Conservation (phyloP, 2,888 invertebrate species). For the Embidobia sp. region DNA sequence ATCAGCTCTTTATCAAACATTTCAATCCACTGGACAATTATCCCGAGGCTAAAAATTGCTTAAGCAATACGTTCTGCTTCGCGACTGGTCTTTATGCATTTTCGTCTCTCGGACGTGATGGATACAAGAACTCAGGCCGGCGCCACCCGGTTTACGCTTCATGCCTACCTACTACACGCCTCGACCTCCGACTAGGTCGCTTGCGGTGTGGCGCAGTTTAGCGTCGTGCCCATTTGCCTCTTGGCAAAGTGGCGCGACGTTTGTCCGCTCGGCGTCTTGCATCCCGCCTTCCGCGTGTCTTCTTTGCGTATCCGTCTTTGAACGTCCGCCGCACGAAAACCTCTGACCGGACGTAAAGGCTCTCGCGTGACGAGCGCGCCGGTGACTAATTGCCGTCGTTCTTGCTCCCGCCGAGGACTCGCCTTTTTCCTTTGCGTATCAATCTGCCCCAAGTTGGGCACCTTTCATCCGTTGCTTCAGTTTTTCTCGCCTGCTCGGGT, state of each 20-base stretch:
- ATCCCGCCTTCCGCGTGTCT: conserved; percentile 43
- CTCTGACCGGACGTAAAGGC: conserved; percentile 7
- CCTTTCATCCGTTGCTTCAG: conserved; percentile 14
- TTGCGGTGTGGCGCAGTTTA: conserved; percentile 44
- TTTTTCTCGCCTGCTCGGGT: too few relatives aligned
- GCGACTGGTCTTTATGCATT: conserved; percentile 40
- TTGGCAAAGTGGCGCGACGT: conserved; percentile 3
- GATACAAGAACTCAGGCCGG: conserved; percentile 64
- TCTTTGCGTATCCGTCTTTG: too few relatives aligned
- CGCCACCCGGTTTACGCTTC: conserved; percentile 56
- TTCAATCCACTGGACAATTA: not conserved
- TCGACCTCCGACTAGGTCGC: conserved; percentile 35
- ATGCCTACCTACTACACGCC: conserved; percentile 63
- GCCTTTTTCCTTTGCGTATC: conserved; percentile 31
- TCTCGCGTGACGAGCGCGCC: conserved; percentile 13
- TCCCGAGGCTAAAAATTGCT: conserved; percentile 4
- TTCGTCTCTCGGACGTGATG: conserved; percentile 57
- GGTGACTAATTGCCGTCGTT: conserved; percentile 29
- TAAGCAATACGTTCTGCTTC: conserved; percentile 24
- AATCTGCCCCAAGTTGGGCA: conserved; percentile 35
- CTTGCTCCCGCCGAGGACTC: conserved; percentile 2
- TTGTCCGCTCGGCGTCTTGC: too few relatives aligned
- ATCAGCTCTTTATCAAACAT: too few relatives aligned
- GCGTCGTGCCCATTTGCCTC: conserved; percentile 17
- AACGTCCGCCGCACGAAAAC: conserved; percentile 27